Evolutionary conservation across 2,113 vertebrate species (phyloP).

Genomic region (Brachypodius melanocephalos): DNA sequence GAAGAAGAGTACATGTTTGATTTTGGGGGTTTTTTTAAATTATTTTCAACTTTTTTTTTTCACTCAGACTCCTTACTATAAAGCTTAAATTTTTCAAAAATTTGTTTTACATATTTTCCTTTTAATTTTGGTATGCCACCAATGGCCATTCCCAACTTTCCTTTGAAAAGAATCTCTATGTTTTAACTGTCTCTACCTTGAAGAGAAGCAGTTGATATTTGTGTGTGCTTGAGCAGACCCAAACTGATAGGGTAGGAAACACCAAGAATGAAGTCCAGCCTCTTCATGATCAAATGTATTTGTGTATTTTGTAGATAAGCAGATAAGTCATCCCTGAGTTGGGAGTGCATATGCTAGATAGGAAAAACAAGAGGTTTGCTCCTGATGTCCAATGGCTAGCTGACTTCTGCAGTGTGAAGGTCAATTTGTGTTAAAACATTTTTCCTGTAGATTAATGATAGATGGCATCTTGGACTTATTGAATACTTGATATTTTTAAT

Average conservation of each 20-base stretch:
- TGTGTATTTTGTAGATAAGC: not conserved
- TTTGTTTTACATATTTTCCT: not conserved
- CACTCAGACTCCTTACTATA: not conserved
- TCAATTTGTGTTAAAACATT: not conserved
- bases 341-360: not conserved
- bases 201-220: not conserved
- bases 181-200: not conserved
- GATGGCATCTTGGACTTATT: not conserved
- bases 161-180: not conserved
- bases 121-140: not conserved
- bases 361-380: not conserved
- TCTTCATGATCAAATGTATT: not conserved
- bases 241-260: not conserved
- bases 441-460: not conserved
- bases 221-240: not conserved
- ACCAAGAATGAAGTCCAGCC: not conserved
- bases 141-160: not conserved
- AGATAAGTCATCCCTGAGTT: not conserved
- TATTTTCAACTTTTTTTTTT: not conserved
- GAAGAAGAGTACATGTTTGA: not conserved
- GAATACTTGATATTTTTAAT: not conserved
- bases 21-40: not conserved
- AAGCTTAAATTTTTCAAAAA: not conserved
- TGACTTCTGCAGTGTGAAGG: not conserved
- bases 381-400: not conserved